Evolutionary conservation across 2,888 invertebrate genomes (phyloP).

Genomic region (Subacronicta megacephala): DNA sequence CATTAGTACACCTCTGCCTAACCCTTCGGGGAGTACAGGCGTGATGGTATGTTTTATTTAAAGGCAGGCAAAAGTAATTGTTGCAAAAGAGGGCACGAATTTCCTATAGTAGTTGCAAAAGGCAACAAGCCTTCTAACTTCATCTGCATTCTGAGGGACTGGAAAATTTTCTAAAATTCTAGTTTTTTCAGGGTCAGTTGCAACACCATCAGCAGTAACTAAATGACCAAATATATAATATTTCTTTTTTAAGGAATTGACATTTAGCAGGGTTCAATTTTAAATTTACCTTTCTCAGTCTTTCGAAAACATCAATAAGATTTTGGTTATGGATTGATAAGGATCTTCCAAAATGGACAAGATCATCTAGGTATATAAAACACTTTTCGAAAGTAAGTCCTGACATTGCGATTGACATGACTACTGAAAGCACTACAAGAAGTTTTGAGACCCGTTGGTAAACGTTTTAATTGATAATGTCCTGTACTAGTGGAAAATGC

Average conservation of each 20-base stretch:
- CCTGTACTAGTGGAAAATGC: neutral
- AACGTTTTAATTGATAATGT: neutral
- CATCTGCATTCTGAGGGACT: neutral
- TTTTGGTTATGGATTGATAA: neutral
- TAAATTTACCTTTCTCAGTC: neutral
- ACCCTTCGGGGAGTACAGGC: no score
- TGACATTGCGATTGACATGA: conserved; percentile 1
- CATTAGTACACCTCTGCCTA: no score
- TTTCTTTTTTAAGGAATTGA: neutral
- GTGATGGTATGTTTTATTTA: no score
- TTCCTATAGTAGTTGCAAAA: neutral
- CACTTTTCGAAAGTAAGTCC: neutral
- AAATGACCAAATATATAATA: neutral
- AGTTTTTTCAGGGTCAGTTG: neutral
- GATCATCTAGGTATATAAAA: neutral
- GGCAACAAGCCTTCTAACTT: conserved; percentile 1
- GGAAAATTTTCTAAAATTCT: neutral
- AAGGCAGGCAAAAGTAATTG: no score
- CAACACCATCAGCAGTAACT: neutral
- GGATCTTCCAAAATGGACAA: neutral
- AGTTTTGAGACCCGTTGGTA: neutral
- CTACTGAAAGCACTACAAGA: neutral
- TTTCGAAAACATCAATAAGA: neutral
- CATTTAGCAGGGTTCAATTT: neutral
- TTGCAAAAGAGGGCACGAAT: neutral